These are phyloP conservation scores for Pygoscelis adeliae DNA, from an alignment of 2,113 vertebrate species.

Conservation along the genomic window DNA sequence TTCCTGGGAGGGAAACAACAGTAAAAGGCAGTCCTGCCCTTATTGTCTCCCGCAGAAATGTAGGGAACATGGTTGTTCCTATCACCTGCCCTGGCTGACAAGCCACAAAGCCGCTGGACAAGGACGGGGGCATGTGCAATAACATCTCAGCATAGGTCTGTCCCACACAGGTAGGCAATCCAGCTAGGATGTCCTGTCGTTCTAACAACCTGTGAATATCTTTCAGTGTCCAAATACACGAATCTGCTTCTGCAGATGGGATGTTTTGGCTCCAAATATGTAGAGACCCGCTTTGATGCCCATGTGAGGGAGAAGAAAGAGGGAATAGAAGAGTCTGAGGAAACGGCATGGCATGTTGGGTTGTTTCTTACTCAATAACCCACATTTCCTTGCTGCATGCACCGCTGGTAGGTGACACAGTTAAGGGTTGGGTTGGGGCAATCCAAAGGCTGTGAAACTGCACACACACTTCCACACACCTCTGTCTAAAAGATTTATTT, in stretches of 20 bases:
- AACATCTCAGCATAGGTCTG: background rate
- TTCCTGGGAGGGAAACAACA: background rate
- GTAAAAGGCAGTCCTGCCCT: background rate
- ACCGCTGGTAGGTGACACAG: background rate
- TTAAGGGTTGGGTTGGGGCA: background rate
- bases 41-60: background rate
- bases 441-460: background rate
- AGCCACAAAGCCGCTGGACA: background rate
- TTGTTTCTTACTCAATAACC: background rate
- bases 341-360: rapidly evolving
- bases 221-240: background rate
- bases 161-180: background rate
- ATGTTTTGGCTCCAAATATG: background rate
- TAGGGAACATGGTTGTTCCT: background rate
- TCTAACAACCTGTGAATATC: background rate
- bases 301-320: background rate
- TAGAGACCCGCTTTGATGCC: background rate
- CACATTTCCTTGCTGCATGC: background rate
- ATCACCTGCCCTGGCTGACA: background rate
- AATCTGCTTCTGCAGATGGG: background rate
- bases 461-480: background rate
- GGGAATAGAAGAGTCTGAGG: background rate
- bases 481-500: background rate
- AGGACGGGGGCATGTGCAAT: background rate
- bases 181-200: background rate